These are phyloP conservation scores for Gavialis gangeticus DNA, from an alignment of 2,113 vertebrate genomes.

Conservation along the genomic window DNA sequence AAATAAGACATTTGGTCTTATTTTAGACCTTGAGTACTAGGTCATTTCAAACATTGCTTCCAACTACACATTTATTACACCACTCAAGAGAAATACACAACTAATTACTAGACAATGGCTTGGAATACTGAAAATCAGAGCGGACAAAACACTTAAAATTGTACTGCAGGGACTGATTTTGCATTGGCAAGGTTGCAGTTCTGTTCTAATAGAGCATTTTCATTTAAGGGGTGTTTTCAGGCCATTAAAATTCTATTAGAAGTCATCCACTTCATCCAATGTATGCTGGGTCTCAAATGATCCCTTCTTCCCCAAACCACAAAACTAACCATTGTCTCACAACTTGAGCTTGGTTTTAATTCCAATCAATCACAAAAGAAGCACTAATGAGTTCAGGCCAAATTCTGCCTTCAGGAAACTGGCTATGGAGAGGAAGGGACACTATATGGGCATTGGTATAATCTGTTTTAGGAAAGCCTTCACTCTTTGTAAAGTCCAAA, in stretches of 20 bases:
- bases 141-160: background rate
- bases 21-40: background rate
- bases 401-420: background rate
- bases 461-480: fast-evolving
- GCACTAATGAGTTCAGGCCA: background rate
- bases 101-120: background rate
- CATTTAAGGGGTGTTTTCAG: fast-evolving
- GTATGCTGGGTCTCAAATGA: background rate
- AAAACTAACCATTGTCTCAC: background rate
- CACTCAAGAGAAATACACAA: background rate
- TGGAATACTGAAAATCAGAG: background rate
- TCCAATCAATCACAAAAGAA: background rate
- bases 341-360: background rate
- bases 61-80: background rate
- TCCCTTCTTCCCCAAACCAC: background rate
- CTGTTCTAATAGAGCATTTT: background rate
- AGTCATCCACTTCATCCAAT: background rate
- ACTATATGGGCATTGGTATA: background rate
- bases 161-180: background rate
- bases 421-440: background rate
- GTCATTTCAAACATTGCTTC: background rate
- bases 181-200: background rate
- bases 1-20: background rate
- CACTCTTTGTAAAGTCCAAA: background rate
- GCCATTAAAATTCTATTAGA: background rate